Base-by-base conservation (phyloP, 1,140 invertebrate species). In the Caenorhabditis latens region DNA sequence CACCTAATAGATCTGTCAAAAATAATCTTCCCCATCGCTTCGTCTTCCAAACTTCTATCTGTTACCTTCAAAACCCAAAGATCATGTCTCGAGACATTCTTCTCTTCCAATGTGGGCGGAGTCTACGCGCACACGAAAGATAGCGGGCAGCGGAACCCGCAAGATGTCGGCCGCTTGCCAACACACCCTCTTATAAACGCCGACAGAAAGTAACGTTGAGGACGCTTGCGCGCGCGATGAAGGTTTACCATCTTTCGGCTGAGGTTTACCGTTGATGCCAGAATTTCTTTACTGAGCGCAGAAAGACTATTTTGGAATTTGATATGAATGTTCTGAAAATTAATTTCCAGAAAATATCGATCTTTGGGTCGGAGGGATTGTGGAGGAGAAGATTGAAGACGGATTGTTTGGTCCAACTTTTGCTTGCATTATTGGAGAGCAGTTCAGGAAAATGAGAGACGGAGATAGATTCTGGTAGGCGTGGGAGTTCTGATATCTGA, bases 291-390 rank as follows among this genome's bases (percentile, higher is more conserved):
- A 50, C 71, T 79, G 71, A 79, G 71, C 71, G 71, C 71, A 46
- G 21, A 19, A 40, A 65, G 32, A 71, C 6, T 8, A 46, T 48
- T 71, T 71, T 71, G 40, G 24, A 9, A 67, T 53, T 32, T 58
- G 48, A 55, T 16, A 9, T 32, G 32, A 86, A 13, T 40, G 16
- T 46, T 50, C n/a, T 58, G 19, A n/a, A n/a, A n/a, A n/a, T 14
- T 58, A 58, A n/a, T 46, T 61, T 91, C 65, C 93, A 94, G 94
- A 93, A 63, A 99, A 99, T 91, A 95, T 99, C 89, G 98, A 99
- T 93, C 94, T 98, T 5, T 99, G 96, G 95, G 96, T 98, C 19
- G 98, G 97, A 14, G 97, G 97, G 11, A 95, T 99, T 89, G 94
- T 97, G 16, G 98, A 99, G 94, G 96, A 97, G 92, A 93, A 96